Evolutionary conservation across 2,113 vertebrate genomes (phyloP).

Genomic region (Microcebus ravelobensis): DNA sequence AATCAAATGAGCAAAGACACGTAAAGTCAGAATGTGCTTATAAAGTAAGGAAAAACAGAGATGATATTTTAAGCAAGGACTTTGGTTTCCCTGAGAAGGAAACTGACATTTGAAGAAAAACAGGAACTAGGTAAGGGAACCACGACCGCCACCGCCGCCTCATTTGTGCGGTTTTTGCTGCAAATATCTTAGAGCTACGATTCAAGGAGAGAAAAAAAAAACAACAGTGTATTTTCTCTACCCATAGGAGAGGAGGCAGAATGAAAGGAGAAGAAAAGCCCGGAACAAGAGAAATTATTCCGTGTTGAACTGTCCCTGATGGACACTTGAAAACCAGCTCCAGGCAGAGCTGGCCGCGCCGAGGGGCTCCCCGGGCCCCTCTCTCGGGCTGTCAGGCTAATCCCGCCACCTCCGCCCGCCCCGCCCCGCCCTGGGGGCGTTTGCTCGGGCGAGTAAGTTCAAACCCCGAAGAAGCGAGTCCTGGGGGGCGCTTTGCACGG

Average conservation of each 20-base stretch:
- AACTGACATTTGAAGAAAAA: not conserved
- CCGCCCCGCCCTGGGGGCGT: not conserved
- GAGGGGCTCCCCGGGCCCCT: not conserved
- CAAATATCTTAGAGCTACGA: not conserved
- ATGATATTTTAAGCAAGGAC: not conserved
- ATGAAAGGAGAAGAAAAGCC: conserved; percentile 25
- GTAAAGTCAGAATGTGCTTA: not conserved
- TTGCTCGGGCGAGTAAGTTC: not conserved
- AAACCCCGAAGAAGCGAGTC: not conserved
- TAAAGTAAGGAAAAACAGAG: not conserved
- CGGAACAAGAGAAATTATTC: not conserved
- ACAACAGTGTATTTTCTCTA: not conserved
- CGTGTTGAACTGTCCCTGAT: conserved; percentile 40
- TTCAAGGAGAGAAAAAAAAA: not conserved
- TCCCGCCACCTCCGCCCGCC: not conserved
- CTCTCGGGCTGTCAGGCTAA: conserved; percentile 41
- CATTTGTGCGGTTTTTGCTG: not conserved
- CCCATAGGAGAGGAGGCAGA: not conserved
- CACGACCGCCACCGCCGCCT: too few relatives aligned
- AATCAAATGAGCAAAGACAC: not conserved
- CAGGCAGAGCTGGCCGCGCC: not conserved
- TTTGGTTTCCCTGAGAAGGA: not conserved
- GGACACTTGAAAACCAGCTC: conserved; percentile 67
- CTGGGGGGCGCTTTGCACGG: not conserved
- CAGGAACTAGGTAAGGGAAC: not conserved